Base-by-base conservation (phyloP, 1,140 invertebrate genomes). In the Orius insidiosus region DNA sequence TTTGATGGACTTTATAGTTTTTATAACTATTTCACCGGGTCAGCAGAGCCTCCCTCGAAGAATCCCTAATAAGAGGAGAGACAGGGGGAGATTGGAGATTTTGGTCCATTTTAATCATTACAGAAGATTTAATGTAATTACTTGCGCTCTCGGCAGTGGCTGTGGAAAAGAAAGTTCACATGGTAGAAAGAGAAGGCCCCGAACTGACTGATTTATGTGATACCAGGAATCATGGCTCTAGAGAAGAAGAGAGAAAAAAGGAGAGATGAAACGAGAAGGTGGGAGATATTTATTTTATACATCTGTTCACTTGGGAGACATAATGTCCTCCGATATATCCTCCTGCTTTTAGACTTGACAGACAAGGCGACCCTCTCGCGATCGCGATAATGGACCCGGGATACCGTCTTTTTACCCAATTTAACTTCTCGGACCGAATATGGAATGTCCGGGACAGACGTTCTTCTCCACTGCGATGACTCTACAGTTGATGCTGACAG, bases 231-330 rank as follows among this genome's bases (percentile, higher is more conserved):
- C 41, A 43, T 31, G 41, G 41, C 41, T 43, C 18, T 30, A 43
- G 41, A 30, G 41, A 15, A 31, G 14, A 43, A 43, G 16, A 5
- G 41, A 43, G 18, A 30, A 30, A n/a, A 9, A 9, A 7, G 3
- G 46, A 46, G 46, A 50, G 50, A 47, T 51, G 46, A 51, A 39
- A 24, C 24, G 24, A 24, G 52, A 42, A 44, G 51, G 41, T 36
- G 32, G 42, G 46, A 50, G 46, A 53, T 53, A 53, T 53, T 53
- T 53, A 53, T 53, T 53, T 53, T 53, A 53, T 53, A 53, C 52
- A 53, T 53, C 52, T 53, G 52, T 53, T 51, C 52, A 42, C 49
- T 46, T 47, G 44, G 24, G 41, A 50, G 51, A 52, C 51, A 50
- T 52, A 52, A 52, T 52, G 51, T 50, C 51, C 48, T 45, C 46